Evolutionary conservation across 2,888 invertebrate genomes (phyloP), one percentile per base, ranked within the genome.

Genomic region (Tetragnatha montana): DNA sequence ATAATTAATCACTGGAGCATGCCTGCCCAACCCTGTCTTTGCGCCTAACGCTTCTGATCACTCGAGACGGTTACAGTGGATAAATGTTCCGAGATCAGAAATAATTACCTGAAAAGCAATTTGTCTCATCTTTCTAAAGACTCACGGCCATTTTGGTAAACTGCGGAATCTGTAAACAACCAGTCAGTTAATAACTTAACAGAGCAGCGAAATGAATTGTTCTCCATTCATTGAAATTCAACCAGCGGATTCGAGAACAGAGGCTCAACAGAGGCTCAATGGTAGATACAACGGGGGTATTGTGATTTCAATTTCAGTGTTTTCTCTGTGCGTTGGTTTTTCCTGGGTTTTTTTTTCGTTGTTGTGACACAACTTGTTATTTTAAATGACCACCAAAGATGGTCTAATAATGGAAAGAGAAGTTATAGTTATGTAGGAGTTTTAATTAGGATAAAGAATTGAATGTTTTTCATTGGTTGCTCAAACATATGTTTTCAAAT

Each of bases 31-130:
- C 76, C n/a, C 50, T 74, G 14, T 74, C 22, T 17, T 14, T 74
- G n/a, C 50, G 19, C 35, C 17, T n/a, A n/a, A 17, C 8, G n/a
- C 17, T 19, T 8, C 7, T 8, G n/a, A 7, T 76, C 50, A 50
- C 17, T 76, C 19, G 35, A 76, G 50, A 76, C n/a, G 76, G n/a
- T 10, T 76, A n/a, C n/a, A 50, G 49, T n/a, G 50, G 50, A 76
- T 50, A 17, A 17, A 0, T 50, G 50, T 49, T 76, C 19, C 49
- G 50, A 50, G n/a, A n/a, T 35, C 35, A 50, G 50, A 76, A 50
- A 17, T 76, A 76, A 76, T 76, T 76, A 76, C 17, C 19, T 76
- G 0, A n/a, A 76, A 76, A 76, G 76, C n/a, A 49, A 76, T 76
- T 76, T 76, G 49, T 76, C 76, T 76, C 50, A 50, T 50, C 50